A percentile compares a stretch with the other conserved stretches of the same genome.
Evolutionary conservation across 2,888 invertebrate species (phyloP).

Genomic region (Amphipyra berbera): DNA sequence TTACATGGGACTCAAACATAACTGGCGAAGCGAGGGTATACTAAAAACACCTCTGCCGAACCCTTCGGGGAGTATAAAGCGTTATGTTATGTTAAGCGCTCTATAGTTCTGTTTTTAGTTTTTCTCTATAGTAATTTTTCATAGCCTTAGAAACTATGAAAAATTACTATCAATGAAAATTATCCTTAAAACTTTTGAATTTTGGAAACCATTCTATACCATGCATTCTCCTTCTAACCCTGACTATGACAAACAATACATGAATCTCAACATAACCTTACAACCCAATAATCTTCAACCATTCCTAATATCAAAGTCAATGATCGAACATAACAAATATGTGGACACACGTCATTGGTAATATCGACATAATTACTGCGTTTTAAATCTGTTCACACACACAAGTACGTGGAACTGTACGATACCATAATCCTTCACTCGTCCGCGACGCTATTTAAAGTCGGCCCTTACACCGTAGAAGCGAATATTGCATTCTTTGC

Average conservation of each 20-base stretch:
- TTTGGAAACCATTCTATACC: background rate
- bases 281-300: conserved; percentile 2
- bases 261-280: conserved; percentile 2
- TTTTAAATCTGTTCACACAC: conserved; percentile 60
- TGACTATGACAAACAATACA: conserved; percentile 12
- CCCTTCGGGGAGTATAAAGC: too few relatives aligned
- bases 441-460: conserved; percentile 82
- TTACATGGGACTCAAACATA: too few relatives aligned
- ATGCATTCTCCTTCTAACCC: background rate
- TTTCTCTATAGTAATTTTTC: too few relatives aligned
- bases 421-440: conserved; percentile 81
- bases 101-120: too few relatives aligned
- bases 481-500: conserved; percentile 85
- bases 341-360: conserved; percentile 34
- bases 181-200: too few relatives aligned
- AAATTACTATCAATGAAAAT: too few relatives aligned
- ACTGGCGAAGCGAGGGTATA: too few relatives aligned
- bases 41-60: too few relatives aligned
- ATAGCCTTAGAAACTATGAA: too few relatives aligned
- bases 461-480: conserved; percentile 84
- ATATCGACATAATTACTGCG: conserved; percentile 55
- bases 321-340: conserved; percentile 41
- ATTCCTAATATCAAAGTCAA: conserved; percentile 9
- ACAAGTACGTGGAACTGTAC: conserved; percentile 65
- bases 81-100: too few relatives aligned